A percentile compares a stretch with the other conserved stretches of the same genome.
phyloP scores from a whole-genome alignment of 2,113 vertebrate genomes.

The Ailuropoda melanoleuca region DNA sequence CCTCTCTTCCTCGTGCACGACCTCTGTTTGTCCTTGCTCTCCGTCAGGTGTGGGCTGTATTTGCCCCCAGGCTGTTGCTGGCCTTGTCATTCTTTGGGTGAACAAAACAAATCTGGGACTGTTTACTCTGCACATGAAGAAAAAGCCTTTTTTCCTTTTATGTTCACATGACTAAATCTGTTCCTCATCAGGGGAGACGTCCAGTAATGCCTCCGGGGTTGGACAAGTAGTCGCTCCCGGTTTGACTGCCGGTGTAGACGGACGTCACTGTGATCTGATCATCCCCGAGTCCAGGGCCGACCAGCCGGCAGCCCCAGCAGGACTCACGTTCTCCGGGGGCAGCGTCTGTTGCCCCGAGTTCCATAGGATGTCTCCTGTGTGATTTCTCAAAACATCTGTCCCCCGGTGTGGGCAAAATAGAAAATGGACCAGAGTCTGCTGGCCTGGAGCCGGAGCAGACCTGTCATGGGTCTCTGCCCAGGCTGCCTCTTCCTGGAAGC shows the following conservation, averaged over 20 bases:
- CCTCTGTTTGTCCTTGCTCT: not conserved
- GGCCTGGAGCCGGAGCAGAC: not conserved
- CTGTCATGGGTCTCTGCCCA: not conserved
- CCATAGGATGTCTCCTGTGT: not conserved
- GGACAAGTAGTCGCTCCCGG: not conserved
- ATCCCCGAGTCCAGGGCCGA: not conserved
- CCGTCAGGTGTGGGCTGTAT: not conserved
- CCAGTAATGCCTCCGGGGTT: not conserved
- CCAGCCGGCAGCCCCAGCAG: not conserved
- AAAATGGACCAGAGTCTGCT: not conserved
- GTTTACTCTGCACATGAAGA: not conserved
- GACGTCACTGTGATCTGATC: not conserved
- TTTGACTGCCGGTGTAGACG: too few species aligned
- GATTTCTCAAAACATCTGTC: not conserved
- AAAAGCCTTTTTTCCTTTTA: not conserved
- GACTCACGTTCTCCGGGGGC: not conserved
- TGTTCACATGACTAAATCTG: not conserved
- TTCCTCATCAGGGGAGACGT: not conserved
- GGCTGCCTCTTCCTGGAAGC: not conserved
- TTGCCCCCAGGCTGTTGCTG: not conserved
- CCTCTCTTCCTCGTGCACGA: rapidly evolving
- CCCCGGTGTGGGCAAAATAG: not conserved
- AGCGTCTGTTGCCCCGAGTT: not conserved
- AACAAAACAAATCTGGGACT: not conserved
- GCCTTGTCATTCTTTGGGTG: not conserved